phyloP scores from a whole-genome alignment of 1,140 invertebrate genomes.

The Chironomus tepperi region DNA sequence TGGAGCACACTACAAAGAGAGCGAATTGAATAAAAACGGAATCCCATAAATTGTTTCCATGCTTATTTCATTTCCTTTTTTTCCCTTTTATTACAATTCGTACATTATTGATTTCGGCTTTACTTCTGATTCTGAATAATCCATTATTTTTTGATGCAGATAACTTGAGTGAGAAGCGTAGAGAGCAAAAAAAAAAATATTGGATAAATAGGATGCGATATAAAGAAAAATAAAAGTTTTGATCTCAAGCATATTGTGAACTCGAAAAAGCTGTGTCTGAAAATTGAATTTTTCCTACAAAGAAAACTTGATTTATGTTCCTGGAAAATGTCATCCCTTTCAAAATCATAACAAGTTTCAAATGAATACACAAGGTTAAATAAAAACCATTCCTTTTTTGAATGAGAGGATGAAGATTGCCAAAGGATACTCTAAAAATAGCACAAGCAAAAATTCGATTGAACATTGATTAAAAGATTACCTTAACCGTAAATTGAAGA shows the following conservation, averaged over 20 bases:
- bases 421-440: too few species aligned
- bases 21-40: neutral
- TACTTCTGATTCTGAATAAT: neutral
- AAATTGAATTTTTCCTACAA: too few species aligned
- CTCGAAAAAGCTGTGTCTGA: neutral
- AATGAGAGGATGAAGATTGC: too few species aligned
- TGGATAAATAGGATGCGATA: neutral
- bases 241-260: neutral
- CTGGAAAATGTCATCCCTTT: too few species aligned
- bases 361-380: too few species aligned
- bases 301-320: too few species aligned
- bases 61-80: neutral
- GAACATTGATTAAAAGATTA: too few species aligned
- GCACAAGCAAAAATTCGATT: too few species aligned
- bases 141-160: neutral
- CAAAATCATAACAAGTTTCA: too few species aligned
- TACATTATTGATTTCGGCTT: neutral
- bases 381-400: too few species aligned
- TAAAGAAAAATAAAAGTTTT: neutral
- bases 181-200: neutral
- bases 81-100: neutral
- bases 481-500: too few species aligned
- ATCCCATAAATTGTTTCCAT: conserved; percentile 1
- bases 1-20: neutral
- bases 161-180: neutral